A percentile compares a stretch with the other conserved stretches of the same genome.
phyloP scores from a whole-genome alignment of 2,888 invertebrate species.

The Thecocarcelia acutangulata region DNA sequence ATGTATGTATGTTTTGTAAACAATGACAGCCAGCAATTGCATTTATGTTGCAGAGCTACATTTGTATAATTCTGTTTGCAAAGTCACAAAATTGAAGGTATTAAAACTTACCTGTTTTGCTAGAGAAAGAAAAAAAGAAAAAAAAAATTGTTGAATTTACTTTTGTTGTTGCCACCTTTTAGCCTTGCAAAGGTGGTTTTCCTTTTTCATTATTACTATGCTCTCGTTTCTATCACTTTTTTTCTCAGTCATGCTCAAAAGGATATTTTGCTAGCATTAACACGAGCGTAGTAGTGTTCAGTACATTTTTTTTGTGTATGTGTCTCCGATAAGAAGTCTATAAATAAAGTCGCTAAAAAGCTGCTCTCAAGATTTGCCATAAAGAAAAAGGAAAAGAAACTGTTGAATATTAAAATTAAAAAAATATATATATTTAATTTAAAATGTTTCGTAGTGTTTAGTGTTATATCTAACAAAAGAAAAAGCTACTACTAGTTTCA shows the following conservation, averaged over 20 bases:
- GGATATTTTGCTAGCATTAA: conserved; percentile 43
- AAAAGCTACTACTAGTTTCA: too few species aligned
- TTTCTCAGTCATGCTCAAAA: conserved; percentile 65
- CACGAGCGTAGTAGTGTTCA: conserved; percentile 24
- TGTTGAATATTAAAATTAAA: conserved; percentile 49
- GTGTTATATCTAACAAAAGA: too few species aligned
- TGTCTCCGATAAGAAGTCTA: conserved; percentile 53
- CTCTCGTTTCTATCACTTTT: conserved; percentile 14
- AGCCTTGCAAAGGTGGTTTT: conserved; percentile 33
- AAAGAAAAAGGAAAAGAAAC: conserved; percentile 37
- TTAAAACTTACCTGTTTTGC: too few species aligned
- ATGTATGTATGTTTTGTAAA: not conserved
- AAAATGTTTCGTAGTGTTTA: conserved; percentile 17
- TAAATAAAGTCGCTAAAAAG: conserved; percentile 47
- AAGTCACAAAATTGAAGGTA: too few species aligned
- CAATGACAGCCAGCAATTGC: too few species aligned
- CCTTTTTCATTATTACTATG: conserved; percentile 21
- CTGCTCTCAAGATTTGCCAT: conserved; percentile 26
- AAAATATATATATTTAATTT: conserved; percentile 9
- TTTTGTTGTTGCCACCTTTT: conserved; percentile 47
- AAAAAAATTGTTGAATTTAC: conserved; percentile 52
- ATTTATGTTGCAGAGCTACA: too few species aligned
- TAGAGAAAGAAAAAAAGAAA: too few species aligned
- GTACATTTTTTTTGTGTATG: conserved; percentile 62
- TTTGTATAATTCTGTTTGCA: too few species aligned